Conservation (phyloP, 2,113 vertebrate genomes). For the Larimichthys polyactis region DNA sequence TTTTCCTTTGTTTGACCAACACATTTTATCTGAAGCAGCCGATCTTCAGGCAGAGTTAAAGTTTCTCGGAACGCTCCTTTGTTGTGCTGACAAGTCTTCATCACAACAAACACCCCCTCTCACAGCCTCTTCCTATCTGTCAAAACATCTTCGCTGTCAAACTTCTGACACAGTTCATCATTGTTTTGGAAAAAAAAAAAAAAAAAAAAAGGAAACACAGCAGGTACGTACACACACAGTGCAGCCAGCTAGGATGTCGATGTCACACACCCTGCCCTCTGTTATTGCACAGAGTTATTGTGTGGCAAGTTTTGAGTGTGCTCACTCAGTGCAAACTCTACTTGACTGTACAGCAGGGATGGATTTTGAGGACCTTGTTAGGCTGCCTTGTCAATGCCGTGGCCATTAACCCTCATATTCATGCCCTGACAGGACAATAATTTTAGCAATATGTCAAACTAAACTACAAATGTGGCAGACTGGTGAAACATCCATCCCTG, state of each 20-base stretch:
- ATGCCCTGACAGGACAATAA: constrained; percentile 26
- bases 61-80: constrained; percentile 12
- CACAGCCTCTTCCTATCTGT: constrained; percentile 31
- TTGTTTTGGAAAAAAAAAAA: neutral
- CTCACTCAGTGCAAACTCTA: constrained; percentile 57
- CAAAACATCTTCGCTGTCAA: constrained; percentile 41
- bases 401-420: constrained; percentile 24
- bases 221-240: constrained; percentile 50
- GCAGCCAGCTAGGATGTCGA: constrained; percentile 53
- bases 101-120: constrained; percentile 35
- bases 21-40: constrained; percentile 39
- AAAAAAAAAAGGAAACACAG: constrained; percentile 46
- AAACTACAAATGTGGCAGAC: constrained; percentile 37
- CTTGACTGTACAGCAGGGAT: constrained; percentile 59
- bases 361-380: constrained; percentile 51
- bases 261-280: constrained; percentile 47
- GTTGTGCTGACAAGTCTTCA: constrained; percentile 43
- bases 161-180: constrained; percentile 49
- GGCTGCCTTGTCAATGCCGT: constrained; percentile 21
- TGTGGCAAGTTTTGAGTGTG: constrained; percentile 51
- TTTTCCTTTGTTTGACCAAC: constrained; percentile 18
- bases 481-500: constrained; percentile 47
- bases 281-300: constrained; percentile 66
- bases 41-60: constrained; percentile 9
- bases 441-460: constrained; percentile 35